Percentiles rank a stretch among this genome's conserved stretches.
Evolutionary conservation across 2,888 invertebrate species (phyloP).

Genomic region (Stomorhina lunata): DNA sequence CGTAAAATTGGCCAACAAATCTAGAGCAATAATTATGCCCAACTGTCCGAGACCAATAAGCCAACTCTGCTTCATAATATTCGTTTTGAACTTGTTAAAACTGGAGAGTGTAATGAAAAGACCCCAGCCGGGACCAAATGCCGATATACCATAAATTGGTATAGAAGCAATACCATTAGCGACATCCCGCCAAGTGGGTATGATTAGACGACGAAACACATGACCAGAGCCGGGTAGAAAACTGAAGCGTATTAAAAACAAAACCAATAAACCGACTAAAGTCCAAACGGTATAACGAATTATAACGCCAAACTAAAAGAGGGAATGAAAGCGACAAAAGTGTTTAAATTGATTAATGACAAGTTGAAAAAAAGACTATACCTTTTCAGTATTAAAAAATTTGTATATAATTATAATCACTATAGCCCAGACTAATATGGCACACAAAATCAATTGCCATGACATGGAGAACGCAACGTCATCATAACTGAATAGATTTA

Average conservation of each 20-base stretch:
- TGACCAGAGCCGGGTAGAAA: conserved; percentile 71
- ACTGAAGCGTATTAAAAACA: conserved; percentile 71
- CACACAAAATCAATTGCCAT: conserved; percentile 71
- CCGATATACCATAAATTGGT: conserved; percentile 82
- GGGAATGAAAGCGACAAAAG: background rate
- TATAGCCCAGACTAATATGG: conserved; percentile 70
- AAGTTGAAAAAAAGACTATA: conserved; percentile 28
- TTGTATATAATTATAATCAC: conserved; percentile 69
- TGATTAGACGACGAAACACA: conserved; percentile 62
- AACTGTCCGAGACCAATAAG: conserved; percentile 72
- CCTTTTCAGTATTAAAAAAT: conserved; percentile 70
- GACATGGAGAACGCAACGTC: conserved; percentile 69
- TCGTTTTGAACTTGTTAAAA: conserved; percentile 88
- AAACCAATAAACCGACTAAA: conserved; percentile 67
- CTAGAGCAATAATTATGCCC: conserved; percentile 80
- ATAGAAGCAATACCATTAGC: conserved; percentile 43
- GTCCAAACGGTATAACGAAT: conserved; percentile 69
- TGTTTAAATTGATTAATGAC: background rate
- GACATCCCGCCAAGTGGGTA: conserved; percentile 41
- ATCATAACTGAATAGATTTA: conserved; percentile 52
- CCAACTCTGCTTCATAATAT: conserved; percentile 81
- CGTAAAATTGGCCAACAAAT: conserved; percentile 84
- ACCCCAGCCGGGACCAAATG: conserved; percentile 92
- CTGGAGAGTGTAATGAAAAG: conserved; percentile 90
- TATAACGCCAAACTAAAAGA: conserved; percentile 71